Conservation (phyloP, 2,888 invertebrate species). For the Phyto melanocephala region DNA sequence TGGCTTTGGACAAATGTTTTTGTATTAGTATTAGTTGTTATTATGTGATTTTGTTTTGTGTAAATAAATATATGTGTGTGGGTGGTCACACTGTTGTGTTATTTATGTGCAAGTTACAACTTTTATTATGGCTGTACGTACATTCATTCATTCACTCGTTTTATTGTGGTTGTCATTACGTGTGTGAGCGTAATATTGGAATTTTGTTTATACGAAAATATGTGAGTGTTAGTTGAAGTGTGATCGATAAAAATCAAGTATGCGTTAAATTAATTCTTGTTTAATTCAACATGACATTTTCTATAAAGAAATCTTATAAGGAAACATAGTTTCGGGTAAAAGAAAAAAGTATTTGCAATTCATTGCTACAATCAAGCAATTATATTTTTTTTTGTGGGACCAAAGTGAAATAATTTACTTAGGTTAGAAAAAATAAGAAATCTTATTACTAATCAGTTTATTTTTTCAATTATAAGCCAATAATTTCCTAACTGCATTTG, state of each 20-base stretch:
- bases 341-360: no score
- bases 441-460: no score
- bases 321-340: not conserved
- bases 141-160: not conserved
- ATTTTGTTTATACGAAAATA: not conserved
- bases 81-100: conserved; percentile 39
- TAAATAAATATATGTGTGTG: no score
- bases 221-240: conserved; percentile 3
- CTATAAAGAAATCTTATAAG: not conserved
- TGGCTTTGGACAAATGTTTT: conserved; percentile 20
- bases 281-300: not conserved
- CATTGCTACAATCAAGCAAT: no score
- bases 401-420: not conserved
- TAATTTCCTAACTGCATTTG: no score
- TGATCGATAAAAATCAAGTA: conserved; percentile 58
- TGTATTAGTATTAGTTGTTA: not conserved
- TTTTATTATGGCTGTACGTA: conserved; percentile 17
- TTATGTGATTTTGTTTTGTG: no score
- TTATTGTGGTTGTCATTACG: not conserved
- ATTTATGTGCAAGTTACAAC: conserved; percentile 28
- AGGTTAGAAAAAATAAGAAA: not conserved
- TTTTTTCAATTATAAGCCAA: no score
- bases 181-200: not conserved
- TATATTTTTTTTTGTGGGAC: not conserved
- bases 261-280: conserved; percentile 57